Evolutionary conservation across 2,797 vertebrate genomes (phyloP).

Genomic region (Rhinoraja longicauda): DNA sequence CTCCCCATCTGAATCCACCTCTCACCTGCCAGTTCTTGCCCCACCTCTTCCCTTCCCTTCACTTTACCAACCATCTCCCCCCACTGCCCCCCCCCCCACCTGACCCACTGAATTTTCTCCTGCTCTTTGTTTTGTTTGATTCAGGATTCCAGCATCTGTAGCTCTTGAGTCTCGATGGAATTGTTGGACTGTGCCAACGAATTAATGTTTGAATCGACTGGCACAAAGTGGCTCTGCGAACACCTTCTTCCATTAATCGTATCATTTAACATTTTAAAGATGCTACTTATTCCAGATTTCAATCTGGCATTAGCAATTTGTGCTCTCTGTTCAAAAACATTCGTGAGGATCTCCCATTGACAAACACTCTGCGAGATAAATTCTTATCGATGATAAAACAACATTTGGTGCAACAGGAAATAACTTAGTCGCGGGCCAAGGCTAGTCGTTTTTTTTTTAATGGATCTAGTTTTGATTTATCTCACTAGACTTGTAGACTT

Average conservation of each 20-base stretch:
- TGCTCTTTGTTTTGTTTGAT: too few relatives aligned
- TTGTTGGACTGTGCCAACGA: too few relatives aligned
- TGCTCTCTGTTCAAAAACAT: neutral
- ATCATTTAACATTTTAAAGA: conserved; percentile 9
- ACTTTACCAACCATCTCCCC: too few relatives aligned
- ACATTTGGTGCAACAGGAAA: neutral
- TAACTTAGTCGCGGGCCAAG: neutral
- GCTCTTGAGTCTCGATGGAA: too few relatives aligned
- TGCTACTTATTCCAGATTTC: neutral
- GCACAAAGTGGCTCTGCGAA: neutral
- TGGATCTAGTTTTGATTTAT: neutral
- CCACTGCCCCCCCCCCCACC: too few relatives aligned
- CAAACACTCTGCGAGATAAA: neutral
- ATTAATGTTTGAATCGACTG: neutral
- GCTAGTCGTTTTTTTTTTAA: neutral
- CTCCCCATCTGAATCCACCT: too few relatives aligned
- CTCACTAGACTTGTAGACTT: too few relatives aligned
- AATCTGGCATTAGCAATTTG: neutral
- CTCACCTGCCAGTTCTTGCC: too few relatives aligned
- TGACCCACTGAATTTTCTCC: too few relatives aligned
- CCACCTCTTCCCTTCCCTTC: too few relatives aligned
- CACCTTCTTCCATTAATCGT: neutral
- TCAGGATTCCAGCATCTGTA: too few relatives aligned
- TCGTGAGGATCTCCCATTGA: neutral
- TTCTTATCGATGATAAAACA: neutral